These are phyloP conservation scores for Anolis sagrei DNA, from an alignment of 2,113 vertebrate species.

Conservation along the genomic window DNA sequence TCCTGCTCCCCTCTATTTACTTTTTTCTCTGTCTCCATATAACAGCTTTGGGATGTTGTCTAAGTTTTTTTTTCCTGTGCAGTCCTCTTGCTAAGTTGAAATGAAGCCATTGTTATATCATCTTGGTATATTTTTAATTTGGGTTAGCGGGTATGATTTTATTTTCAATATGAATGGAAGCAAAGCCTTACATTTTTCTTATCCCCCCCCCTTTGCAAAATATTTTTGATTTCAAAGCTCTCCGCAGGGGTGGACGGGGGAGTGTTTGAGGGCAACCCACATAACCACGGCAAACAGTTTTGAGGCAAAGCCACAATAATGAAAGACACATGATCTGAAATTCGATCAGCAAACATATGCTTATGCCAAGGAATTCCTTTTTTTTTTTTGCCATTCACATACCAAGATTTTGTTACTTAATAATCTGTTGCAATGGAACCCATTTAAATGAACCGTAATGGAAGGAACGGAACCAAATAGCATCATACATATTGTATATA, in stretches of 20 bases:
- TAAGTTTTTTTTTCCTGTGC: background rate
- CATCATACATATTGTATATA: too few relatives aligned
- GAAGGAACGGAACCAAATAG: constrained; percentile 37
- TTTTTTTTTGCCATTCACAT: constrained; percentile 75
- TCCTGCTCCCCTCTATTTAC: constrained; percentile 25
- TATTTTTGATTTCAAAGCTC: constrained; percentile 70
- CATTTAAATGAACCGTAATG: constrained; percentile 51
- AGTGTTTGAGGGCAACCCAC: constrained; percentile 73
- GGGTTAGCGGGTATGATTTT: background rate
- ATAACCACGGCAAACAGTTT: constrained; percentile 81
- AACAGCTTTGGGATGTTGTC: background rate
- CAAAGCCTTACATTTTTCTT: constrained; percentile 50
- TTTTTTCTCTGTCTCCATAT: background rate
- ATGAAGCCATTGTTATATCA: background rate
- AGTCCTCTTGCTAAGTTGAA: background rate
- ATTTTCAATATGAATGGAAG: constrained; percentile 42
- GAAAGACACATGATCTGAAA: constrained; percentile 87
- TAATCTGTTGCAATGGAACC: constrained; percentile 70
- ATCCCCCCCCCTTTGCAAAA: background rate
- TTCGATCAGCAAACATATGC: constrained; percentile 83
- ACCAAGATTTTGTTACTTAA: constrained; percentile 78
- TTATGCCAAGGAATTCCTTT: constrained; percentile 79
- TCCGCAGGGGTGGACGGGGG: constrained; percentile 45
- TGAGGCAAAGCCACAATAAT: constrained; percentile 83
- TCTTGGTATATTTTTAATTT: background rate